Evolutionary conservation across 2,797 vertebrate species (phyloP), one percentile per base, ranked within the genome.

Genomic region (Kryptolebias ocellatus): DNA sequence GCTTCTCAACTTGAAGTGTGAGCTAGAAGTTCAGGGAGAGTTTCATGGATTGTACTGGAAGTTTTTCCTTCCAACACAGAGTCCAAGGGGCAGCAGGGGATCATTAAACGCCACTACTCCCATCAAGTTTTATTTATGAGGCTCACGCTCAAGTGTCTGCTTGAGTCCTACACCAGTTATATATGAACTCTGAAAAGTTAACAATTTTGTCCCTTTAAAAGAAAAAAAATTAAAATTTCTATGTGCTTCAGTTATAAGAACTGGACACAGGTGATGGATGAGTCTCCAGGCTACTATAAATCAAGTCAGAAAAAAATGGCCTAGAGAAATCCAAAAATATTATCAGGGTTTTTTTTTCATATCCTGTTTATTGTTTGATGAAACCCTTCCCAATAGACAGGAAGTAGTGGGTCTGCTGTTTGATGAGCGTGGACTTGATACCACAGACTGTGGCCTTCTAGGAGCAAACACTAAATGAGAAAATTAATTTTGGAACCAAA

Each of bases 1-100:
- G 11, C 46, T 49, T 3, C 67, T 67, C 68, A 72, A 75, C 71
- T 67, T 74, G 67, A 53, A 67, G 72, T 64, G 46, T 61, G 8
- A 69, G 42, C 44, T 45, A 7, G 29, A 28, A 44, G 45, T 2
- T 46, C 53, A 37, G 27, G 55, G 51, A 61, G 28, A 2, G 50
- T 67, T 74, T 73, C 45, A 39, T 45, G 42, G 11, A 53, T 8
- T 31, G 50, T 50, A 47, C 55, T 56, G 28, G 14, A 54, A 20
- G 50, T 24, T 55, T 42, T 68, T 56, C 54, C 51, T 54, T 73
- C 61, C 53, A 63, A 46, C 71, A 54, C 4, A 60, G 34, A 68
- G 58, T 28, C 37, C 45, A 20, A 15, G 15, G 20, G 54, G 3
- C 20, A 16, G 50, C 14, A 50, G 2, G 57, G 2, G 20, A 16